A percentile compares a stretch with the other conserved stretches of the same genome.
phyloP scores from a whole-genome alignment of 2,888 invertebrate genomes.

The Thera obeliscata region DNA sequence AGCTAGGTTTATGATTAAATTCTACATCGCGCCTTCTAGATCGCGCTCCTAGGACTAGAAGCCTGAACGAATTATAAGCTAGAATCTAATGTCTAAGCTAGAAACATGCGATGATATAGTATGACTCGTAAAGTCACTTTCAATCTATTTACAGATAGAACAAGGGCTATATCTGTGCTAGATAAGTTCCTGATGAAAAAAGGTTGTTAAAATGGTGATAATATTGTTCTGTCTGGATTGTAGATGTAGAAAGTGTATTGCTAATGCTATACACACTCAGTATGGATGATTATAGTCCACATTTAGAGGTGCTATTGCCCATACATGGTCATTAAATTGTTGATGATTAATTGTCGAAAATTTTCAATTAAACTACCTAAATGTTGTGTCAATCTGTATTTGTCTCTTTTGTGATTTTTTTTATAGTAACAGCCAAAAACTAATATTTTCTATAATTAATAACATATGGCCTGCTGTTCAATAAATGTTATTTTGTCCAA shows the following conservation, averaged over 20 bases:
- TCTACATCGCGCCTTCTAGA: background rate
- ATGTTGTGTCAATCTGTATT: background rate
- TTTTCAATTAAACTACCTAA: background rate
- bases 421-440: background rate
- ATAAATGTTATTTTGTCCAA: conserved; percentile 23
- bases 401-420: background rate
- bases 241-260: conserved; percentile 1
- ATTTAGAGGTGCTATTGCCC: conserved; percentile 11
- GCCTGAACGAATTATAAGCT: background rate
- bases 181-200: background rate
- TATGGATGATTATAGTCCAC: conserved; percentile 5
- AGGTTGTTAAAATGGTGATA: background rate
- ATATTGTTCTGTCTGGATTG: background rate
- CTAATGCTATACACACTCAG: background rate
- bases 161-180: background rate
- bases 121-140: background rate
- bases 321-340: background rate
- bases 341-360: background rate
- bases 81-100: background rate
- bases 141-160: background rate
- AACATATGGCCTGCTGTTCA: conserved; percentile 8
- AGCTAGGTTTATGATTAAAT: conserved; percentile 49
- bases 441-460: background rate
- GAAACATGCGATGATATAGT: background rate
- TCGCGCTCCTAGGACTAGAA: background rate